Conservation (phyloP, 2,888 invertebrate genomes). For the Eustalomyia histrio region DNA sequence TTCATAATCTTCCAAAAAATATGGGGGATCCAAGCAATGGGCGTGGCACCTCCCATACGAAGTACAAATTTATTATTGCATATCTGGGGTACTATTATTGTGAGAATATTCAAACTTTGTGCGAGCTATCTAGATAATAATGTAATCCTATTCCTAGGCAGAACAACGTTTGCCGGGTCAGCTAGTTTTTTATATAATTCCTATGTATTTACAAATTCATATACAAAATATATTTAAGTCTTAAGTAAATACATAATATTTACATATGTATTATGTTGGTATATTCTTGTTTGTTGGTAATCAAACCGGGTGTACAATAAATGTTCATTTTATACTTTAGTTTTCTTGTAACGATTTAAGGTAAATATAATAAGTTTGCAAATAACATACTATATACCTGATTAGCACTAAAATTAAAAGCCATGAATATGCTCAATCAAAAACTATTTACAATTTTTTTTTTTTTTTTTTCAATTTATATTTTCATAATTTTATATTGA, state of each 20-base stretch:
- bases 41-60: no score
- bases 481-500: neutral
- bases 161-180: no score
- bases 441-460: slow-evolving; percentile 21
- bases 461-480: slow-evolving; percentile 2
- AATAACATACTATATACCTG: slow-evolving; percentile 77
- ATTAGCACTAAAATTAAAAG: slow-evolving; percentile 77
- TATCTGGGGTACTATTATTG: no score
- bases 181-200: no score
- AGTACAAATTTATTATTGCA: no score
- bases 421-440: slow-evolving; percentile 69
- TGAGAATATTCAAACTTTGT: no score
- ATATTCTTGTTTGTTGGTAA: neutral
- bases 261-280: neutral
- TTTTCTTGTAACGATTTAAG: neutral
- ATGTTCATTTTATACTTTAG: neutral
- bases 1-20: no score
- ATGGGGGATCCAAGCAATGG: no score
- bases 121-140: no score
- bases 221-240: neutral
- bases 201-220: no score
- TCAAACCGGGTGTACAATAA: slow-evolving; percentile 22
- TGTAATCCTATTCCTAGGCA: no score
- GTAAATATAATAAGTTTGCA: neutral
- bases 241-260: neutral